Evolutionary conservation across 2,113 vertebrate species (phyloP), one percentile per base, ranked within the genome.

Genomic region (Kryptolebias marmoratus): DNA sequence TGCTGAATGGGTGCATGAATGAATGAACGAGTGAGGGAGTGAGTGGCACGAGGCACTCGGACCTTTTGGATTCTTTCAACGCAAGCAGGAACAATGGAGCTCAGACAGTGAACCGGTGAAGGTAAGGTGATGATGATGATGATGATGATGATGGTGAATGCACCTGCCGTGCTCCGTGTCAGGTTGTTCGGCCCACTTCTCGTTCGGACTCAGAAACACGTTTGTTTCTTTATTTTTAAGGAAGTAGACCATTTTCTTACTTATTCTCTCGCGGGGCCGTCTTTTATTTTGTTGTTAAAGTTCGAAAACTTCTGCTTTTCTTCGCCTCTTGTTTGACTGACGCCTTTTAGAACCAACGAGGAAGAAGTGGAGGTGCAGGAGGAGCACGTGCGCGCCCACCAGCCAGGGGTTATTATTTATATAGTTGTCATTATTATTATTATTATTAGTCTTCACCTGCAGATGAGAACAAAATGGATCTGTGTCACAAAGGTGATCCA

Each of bases 281-380:
- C 44, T 45, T 45, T 11, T 45, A 5, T 45, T 11, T 13, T 2
- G 44, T 45, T 45, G 10, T 45, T 8, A 11, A 45, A 45, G 10
- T 11, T 2, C 50, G 15, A 22, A 28, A 45, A 88, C 88, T 90
- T 91, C 87, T 84, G 64, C 77, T 86, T 88, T 83, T 86, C 63
- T 68, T 64, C 54, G 75, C 0, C 2, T 63, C 47, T 44, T 5
- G 42, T 75, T 71, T 84, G 75, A 83, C 80, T 88, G 60, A 88
- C 79, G 36, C 13, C 59, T 80, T 77, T 81, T 75, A 42, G 64
- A 70, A 73, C 57, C n/a, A 47, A 52, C 49, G 65, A 84, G 82
- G 85, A 90, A 89, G 75, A 90, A 89, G 75, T 72, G 58, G n/a
- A 73, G 15, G 36, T 11, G 5, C 48, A 50, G 31, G 9, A 58